Conservation (phyloP, 2,113 vertebrate genomes). For the Lampris incognitus region DNA sequence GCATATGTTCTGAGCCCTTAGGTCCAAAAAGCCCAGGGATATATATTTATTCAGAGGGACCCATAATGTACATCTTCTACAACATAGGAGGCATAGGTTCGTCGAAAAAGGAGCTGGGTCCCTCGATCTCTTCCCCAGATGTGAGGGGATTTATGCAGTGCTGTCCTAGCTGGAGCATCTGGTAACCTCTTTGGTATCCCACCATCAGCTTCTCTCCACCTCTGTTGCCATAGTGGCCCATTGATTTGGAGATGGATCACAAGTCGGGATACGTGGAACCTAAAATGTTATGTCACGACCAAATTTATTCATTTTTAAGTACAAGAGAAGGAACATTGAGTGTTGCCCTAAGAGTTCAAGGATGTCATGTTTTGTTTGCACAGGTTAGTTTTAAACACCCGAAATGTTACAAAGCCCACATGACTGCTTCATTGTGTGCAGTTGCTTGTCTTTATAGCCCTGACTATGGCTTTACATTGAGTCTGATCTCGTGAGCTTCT, state of each 20-base stretch:
- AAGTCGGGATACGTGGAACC: not conserved
- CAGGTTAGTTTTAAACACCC: constrained; percentile 11
- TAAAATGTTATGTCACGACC: not conserved
- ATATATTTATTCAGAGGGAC: constrained; percentile 67
- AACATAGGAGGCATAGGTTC: constrained; percentile 46
- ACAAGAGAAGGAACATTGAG: not conserved
- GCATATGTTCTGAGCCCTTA: constrained; percentile 41
- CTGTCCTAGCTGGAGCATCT: constrained; percentile 58
- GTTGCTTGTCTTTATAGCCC: not conserved
- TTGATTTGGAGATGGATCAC: constrained; percentile 8
- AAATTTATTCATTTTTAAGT: not conserved
- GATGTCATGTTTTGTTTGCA: not conserved
- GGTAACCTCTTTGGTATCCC: constrained; percentile 59
- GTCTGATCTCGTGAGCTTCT: constrained; percentile 34
- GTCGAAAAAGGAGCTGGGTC: constrained; percentile 47
- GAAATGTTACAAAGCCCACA: not conserved
- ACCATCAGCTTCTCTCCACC: constrained; percentile 41
- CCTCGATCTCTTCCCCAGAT: constrained; percentile 73
- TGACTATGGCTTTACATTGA: constrained; percentile 11
- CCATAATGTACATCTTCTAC: constrained; percentile 55
- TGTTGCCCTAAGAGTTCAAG: constrained; percentile 1
- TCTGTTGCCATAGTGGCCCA: constrained; percentile 20
- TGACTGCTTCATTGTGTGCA: not conserved
- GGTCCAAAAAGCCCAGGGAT: constrained; percentile 62
- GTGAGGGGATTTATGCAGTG: constrained; percentile 57